phyloP scores from a whole-genome alignment of 2,888 invertebrate genomes.

The Drosophila mayaguana region DNA sequence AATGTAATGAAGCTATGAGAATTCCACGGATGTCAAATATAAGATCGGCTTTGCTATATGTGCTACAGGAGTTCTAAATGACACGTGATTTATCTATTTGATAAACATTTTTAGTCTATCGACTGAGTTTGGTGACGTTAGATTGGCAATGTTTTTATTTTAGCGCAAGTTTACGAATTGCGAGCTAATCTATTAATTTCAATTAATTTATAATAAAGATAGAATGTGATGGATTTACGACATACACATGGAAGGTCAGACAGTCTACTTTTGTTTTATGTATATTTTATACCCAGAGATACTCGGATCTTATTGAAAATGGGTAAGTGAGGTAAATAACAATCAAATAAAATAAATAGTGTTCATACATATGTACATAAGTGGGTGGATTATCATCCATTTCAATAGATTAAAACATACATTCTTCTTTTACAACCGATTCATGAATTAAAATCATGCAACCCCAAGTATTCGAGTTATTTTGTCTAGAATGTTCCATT shows the following conservation, averaged over 20 bases:
- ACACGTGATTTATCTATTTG: not conserved
- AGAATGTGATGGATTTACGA: not conserved
- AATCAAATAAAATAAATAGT: too few relatives aligned
- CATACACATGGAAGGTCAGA: not conserved
- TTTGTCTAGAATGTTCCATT: not conserved
- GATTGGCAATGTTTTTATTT: not conserved
- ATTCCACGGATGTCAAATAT: not conserved
- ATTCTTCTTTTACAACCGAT: too few relatives aligned
- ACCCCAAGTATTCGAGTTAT: too few relatives aligned
- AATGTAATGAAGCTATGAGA: not conserved
- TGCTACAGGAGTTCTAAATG: not conserved
- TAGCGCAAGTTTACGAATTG: not conserved
- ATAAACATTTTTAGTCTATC: constrained; percentile 1
- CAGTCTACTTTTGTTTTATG: too few relatives aligned
- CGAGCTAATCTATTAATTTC: not conserved
- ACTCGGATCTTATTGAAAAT: not conserved
- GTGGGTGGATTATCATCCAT: too few relatives aligned
- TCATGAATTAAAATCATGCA: too few relatives aligned
- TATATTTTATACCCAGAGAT: not conserved
- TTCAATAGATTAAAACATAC: too few relatives aligned
- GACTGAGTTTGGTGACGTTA: not conserved
- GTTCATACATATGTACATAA: too few relatives aligned
- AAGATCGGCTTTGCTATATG: not conserved
- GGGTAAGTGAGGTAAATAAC: too few relatives aligned
- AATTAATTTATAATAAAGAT: constrained; percentile 4